Evolutionary conservation across 2,797 vertebrate species (phyloP), one percentile per base, ranked within the genome.

Genomic region (Pempheris klunzingeri): DNA sequence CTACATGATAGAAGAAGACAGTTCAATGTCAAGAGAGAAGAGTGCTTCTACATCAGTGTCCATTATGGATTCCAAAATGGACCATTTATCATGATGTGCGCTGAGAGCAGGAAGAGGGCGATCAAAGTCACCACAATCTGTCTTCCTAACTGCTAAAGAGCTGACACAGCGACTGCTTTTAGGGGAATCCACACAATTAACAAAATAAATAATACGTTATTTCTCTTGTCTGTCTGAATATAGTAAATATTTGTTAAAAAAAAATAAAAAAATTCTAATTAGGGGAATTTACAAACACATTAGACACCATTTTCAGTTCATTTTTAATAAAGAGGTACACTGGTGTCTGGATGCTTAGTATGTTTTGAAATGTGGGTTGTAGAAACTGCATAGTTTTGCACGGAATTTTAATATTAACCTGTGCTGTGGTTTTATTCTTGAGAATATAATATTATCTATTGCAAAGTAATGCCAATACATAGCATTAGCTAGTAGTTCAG

Each of bases 21-120:
- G 83, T 47, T 79, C 67, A 67, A 55, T 82, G 84, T 80, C 71
- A 82, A 53, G 67, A 58, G 70, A 77, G 80, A 74, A 65, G 78
- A 87, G 90, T 81, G 82, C 87, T 81, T 63, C 52, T 83, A 44
- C 86, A 78, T 90, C 81, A 86, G 53, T 28, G 83, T 84, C 89
- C 90, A 91, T 92, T 92, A 93, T 85, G 81, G 90, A 87, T 88
- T 86, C 53, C 34, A 79, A 80, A 87, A 91, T 89, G 84, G 89
- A 89, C 61, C 78, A 20, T 90, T 91, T 76, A 93, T 92, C 70
- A 81, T 89, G 88, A 93, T 88, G 83, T 38, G 81, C 15, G 53
- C 86, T 92, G 84, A 92, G 82, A 92, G 90, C 86, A 90, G 91
- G 92, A 92, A 93, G 89, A 84, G 66, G 50, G 61, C 87, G 55